A percentile compares a stretch with the other conserved stretches of the same genome.
These are phyloP conservation scores for Ornithorhynchus anatinus DNA, from an alignment of 2,113 vertebrate genomes.

Conservation along the genomic window DNA sequence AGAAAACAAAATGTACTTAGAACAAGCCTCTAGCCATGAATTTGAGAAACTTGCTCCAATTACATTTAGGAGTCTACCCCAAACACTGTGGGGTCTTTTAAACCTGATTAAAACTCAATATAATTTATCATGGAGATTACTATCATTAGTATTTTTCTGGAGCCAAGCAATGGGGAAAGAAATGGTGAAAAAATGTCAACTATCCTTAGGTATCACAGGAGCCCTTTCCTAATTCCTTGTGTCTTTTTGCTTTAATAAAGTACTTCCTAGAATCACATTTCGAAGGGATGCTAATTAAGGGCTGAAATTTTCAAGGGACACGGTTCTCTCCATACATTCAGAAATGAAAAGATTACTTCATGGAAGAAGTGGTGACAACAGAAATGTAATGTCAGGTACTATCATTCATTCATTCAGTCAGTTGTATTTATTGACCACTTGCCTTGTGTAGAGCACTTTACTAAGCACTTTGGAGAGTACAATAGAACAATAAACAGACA, in stretches of 20 bases:
- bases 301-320: conserved; percentile 59
- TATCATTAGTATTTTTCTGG: not conserved
- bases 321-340: conserved; percentile 27
- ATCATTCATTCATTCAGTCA: too few relatives aligned
- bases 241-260: conserved; percentile 41
- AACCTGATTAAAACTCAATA: not conserved
- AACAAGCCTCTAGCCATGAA: conserved; percentile 22
- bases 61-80: conserved; percentile 30
- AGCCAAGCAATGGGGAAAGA: not conserved
- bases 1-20: conserved; percentile 17
- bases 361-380: not conserved
- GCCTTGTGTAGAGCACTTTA: too few relatives aligned
- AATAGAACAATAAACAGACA: too few relatives aligned
- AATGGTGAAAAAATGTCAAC: not conserved
- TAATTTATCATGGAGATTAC: not conserved
- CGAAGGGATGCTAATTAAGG: conserved; percentile 63
- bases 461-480: too few relatives aligned
- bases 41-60: conserved; percentile 14
- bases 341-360: conserved; percentile 32
- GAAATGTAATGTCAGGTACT: too few relatives aligned
- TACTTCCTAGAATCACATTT: conserved; percentile 67
- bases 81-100: not conserved
- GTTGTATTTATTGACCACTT: too few relatives aligned
- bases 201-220: not conserved
- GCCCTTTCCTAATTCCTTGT: conserved; percentile 32